phyloP scores from a whole-genome alignment of 2,113 vertebrate species.

The Pseudopipra pipra region DNA sequence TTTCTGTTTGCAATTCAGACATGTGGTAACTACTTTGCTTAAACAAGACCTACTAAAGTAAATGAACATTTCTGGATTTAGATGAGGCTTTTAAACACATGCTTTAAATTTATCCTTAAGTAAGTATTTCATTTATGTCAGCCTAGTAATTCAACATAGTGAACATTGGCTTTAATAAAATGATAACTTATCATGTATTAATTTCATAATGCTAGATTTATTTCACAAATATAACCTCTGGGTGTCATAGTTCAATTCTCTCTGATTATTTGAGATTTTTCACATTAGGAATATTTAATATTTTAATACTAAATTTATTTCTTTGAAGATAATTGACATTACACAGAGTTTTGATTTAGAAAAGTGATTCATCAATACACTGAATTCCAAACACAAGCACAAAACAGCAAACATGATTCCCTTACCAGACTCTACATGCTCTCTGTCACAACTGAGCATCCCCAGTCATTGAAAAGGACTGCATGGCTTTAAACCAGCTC shows the following conservation, averaged over 20 bases:
- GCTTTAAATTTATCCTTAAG: neutral
- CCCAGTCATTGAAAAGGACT: neutral
- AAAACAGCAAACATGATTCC: neutral
- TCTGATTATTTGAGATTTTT: neutral
- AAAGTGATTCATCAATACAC: neutral
- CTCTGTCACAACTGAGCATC: neutral
- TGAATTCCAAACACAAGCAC: neutral
- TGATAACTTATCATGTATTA: neutral
- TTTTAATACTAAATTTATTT: neutral
- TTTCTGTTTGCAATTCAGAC: neutral
- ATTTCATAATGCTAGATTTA: neutral
- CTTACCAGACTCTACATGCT: neutral
- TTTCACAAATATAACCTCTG: neutral
- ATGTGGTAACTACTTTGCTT: neutral
- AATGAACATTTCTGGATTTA: neutral
- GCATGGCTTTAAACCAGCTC: neutral
- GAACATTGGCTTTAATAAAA: neutral
- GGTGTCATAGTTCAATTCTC: neutral
- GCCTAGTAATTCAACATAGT: neutral
- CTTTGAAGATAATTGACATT: neutral
- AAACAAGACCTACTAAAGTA: neutral
- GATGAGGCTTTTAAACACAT: neutral
- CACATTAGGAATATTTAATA: neutral
- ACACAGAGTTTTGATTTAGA: neutral
- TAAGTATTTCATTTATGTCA: neutral